Percentiles rank a stretch among this genome's conserved stretches.
phyloP scores from a whole-genome alignment of 2,797 vertebrate species.

The Muscicapa striata region DNA sequence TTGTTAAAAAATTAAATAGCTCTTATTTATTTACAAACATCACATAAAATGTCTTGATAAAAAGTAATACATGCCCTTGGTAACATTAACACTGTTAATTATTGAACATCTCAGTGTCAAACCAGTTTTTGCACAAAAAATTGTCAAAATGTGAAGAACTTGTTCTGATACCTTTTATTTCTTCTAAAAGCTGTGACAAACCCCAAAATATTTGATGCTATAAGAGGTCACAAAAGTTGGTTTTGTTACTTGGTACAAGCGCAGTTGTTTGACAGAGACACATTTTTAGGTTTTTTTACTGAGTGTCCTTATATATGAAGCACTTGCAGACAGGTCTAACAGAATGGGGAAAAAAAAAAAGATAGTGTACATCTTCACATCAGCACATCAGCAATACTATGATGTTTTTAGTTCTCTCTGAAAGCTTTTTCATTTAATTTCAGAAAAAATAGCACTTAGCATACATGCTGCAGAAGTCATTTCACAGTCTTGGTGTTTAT shows the following conservation, averaged over 20 bases:
- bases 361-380: not conserved
- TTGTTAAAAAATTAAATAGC: not conserved
- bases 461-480: not conserved
- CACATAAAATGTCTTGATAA: not conserved
- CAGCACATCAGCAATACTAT: not conserved
- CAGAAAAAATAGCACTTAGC: not conserved
- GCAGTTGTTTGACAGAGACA: not conserved
- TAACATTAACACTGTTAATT: not conserved
- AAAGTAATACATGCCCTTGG: not conserved
- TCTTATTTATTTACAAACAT: not conserved
- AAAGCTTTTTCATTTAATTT: not conserved
- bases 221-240: not conserved
- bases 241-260: not conserved
- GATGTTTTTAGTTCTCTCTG: not conserved
- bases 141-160: not conserved
- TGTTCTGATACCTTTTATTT: not conserved
- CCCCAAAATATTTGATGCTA: not conserved
- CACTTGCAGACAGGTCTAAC: not conserved
- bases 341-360: not conserved
- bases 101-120: not conserved
- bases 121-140: not conserved
- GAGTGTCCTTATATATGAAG: not conserved
- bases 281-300: not conserved
- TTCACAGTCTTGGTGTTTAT: not conserved
- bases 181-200: not conserved